Conservation (phyloP, 2,113 vertebrate species). For the Dolichallabes microphthalmus region DNA sequence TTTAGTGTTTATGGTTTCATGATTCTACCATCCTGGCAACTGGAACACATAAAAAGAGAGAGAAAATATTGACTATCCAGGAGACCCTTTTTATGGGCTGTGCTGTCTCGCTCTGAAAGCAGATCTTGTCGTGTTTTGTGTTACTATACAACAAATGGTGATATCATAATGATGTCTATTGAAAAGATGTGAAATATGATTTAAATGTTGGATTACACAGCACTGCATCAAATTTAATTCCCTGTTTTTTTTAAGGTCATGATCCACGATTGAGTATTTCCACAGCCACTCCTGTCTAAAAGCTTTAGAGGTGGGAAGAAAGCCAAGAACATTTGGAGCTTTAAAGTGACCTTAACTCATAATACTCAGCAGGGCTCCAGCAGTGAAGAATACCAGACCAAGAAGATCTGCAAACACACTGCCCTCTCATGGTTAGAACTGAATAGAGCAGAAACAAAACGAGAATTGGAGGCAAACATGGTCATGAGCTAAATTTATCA, state of each 20-base stretch:
- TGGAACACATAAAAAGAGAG: neutral
- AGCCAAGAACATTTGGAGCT: slow-evolving; percentile 24
- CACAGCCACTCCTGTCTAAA: slow-evolving; percentile 16
- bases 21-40: neutral
- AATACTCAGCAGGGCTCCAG: neutral
- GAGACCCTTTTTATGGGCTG: neutral
- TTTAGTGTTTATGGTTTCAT: slow-evolving; percentile 3
- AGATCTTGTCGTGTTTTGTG: neutral
- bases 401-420: slow-evolving; percentile 1
- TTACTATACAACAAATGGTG: neutral
- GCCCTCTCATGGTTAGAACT: slow-evolving; percentile 23
- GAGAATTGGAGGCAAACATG: neutral
- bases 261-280: slow-evolving; percentile 5
- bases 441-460: neutral
- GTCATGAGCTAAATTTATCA: neutral
- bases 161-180: neutral
- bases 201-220: neutral
- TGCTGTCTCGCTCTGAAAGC: neutral
- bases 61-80: neutral
- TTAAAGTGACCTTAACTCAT: slow-evolving; percentile 16
- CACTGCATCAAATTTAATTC: neutral
- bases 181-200: neutral
- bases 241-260: neutral
- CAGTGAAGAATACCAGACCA: neutral
- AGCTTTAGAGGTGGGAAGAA: slow-evolving; percentile 1